Base-by-base conservation (phyloP, 2,888 invertebrate species). In the Tinea pellionella region DNA sequence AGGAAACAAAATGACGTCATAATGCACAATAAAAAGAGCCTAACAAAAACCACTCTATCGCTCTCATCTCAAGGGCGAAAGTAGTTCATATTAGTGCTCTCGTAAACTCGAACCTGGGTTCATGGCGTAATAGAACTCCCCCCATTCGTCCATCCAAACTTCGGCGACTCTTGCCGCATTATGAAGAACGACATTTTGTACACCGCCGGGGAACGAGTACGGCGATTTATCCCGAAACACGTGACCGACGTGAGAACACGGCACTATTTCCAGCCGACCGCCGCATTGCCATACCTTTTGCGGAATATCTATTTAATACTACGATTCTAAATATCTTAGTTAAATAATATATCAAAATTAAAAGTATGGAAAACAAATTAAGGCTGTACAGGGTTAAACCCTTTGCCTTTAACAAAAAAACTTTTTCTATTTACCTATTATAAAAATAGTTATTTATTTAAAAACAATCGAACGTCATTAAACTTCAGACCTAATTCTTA, bases 111-210 rank as follows among this genome's bases (percentile, higher is more conserved):
- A 93, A 97, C 97, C 97, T 95, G 97, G 95, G 89, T 96, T 97
- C 95, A 98, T 97, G 88, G 96, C 96, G 93, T 96, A 97, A 92
- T 96, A 98, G 93, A 98, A 98, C 89, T 96, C 96, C 86, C 96
- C 94, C 96, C 98, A 99, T 87, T 99, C 97, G 92, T 99, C 99
- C 94, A 99, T 95, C 99, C 99, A 99, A 74, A 99, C 99, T 86
- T 98, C 97, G 72, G 98, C 99, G 72, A 98, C 97, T 73, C 99
- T 92, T 72, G 98, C 97, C 69, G 98, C 97, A 89, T 99, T 99
- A 89, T 98, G 97, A 71, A 98, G 93, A 73, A 99, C 98, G 75
- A 99, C 94, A 87, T 95, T 95, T 80, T 96, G 95, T 68, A 97
- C 96, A 66, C 98, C 99, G 70, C 99, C 99, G 62, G 99, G 99